Conservation (phyloP, 2,888 invertebrate species). For the Polietes domitor region DNA sequence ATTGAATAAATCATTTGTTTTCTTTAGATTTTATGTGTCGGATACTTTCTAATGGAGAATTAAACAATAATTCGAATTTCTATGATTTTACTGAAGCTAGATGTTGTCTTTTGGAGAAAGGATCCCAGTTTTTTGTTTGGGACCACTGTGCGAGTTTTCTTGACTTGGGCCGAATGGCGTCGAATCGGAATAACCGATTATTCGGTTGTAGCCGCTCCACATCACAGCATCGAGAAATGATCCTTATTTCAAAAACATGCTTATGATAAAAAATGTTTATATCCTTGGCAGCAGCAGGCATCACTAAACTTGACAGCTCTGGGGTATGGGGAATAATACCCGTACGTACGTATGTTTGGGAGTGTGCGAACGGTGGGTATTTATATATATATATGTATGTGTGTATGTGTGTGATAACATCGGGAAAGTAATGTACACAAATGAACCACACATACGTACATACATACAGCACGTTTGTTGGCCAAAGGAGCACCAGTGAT, state of each 20-base stretch:
- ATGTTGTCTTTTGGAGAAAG: no score
- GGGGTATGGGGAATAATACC: constrained; percentile 67
- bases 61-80: no score
- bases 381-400: constrained; percentile 31
- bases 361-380: constrained; percentile 42
- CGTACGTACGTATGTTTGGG: constrained; percentile 35
- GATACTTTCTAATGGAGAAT: no score
- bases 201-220: not conserved
- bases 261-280: constrained; percentile 77
- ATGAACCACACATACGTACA: constrained; percentile 56
- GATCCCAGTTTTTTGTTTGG: not conserved
- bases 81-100: no score
- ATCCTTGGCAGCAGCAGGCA: constrained; percentile 74
- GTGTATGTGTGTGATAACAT: constrained; percentile 71
- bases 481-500: constrained; percentile 63
- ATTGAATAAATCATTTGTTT: no score
- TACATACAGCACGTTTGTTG: constrained; percentile 60
- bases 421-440: constrained; percentile 72
- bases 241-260: constrained; percentile 71
- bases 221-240: constrained; percentile 55
- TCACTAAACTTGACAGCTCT: constrained; percentile 77
- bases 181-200: constrained; percentile 44
- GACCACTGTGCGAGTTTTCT: not conserved
- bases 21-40: no score
- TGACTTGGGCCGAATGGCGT: not conserved